Evolutionary conservation across 2,113 vertebrate genomes (phyloP).

Genomic region (Lophius piscatorius): DNA sequence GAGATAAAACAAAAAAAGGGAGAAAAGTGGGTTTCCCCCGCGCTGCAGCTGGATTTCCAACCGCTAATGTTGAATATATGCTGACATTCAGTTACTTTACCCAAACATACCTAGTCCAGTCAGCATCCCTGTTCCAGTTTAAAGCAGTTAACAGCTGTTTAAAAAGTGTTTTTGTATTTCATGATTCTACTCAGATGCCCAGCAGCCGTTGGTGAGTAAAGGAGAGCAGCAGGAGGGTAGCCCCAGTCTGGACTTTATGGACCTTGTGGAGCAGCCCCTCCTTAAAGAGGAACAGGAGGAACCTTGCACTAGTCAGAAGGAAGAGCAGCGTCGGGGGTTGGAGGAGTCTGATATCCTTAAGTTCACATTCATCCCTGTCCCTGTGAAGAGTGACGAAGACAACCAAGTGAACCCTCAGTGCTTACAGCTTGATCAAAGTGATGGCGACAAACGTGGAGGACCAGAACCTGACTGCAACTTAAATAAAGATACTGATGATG

Average conservation of each 20-base stretch:
- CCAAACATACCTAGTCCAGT: no score
- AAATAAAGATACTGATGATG: not conserved
- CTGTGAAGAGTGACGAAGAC: not conserved
- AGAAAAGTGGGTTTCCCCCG: no score
- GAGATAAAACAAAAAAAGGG: no score
- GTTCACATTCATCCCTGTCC: not conserved
- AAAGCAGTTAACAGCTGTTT: no score
- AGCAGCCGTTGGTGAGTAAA: not conserved
- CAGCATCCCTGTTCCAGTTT: no score
- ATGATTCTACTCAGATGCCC: not conserved
- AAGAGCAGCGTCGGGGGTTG: no score
- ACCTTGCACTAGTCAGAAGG: not conserved
- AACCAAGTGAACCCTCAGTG: no score
- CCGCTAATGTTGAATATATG: no score
- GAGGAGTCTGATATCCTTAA: not conserved
- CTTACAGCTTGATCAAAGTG: no score
- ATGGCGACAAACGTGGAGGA: not conserved
- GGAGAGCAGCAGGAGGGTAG: not conserved
- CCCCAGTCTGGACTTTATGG: not conserved
- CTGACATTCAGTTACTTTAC: no score
- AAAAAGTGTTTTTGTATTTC: no score
- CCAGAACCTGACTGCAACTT: not conserved
- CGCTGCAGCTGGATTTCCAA: no score
- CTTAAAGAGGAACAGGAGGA: constrained; percentile 4
- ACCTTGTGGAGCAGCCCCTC: not conserved